phyloP scores from a whole-genome alignment of 2,888 invertebrate genomes.

The Halictus quadricinctus region DNA sequence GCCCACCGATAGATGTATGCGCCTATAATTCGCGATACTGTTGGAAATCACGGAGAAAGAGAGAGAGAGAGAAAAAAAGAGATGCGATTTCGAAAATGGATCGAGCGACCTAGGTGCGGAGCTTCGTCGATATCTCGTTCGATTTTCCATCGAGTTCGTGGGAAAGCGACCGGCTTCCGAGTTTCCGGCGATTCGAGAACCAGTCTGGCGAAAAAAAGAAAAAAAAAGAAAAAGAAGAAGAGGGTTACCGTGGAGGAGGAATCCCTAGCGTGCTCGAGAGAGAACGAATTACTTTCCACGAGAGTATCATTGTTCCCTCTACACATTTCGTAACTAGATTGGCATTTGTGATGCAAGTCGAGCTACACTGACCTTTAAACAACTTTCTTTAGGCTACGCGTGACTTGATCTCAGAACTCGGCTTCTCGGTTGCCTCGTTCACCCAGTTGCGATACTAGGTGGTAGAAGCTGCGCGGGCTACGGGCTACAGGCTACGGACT shows the following conservation, averaged over 20 bases:
- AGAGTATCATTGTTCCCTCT: constrained; percentile 75
- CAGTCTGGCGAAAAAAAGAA: background rate
- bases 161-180: background rate
- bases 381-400: constrained; percentile 79
- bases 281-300: constrained; percentile 60
- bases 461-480: constrained; percentile 5
- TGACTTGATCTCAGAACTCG: constrained; percentile 73
- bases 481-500: background rate
- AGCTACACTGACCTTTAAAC: constrained; percentile 79
- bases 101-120: no score
- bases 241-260: constrained; percentile 15
- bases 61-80: background rate
- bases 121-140: background rate
- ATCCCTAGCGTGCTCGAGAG: constrained; percentile 16
- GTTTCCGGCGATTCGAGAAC: background rate
- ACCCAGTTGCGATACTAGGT: constrained; percentile 52
- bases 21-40: constrained; percentile 52
- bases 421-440: constrained; percentile 65
- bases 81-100: background rate
- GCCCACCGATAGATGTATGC: constrained; percentile 46
- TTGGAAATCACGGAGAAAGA: constrained; percentile 22
- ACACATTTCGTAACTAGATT: constrained; percentile 79
- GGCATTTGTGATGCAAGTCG: constrained; percentile 78
- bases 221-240: background rate
- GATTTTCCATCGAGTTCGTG: background rate